These are phyloP conservation scores for Ichneumon xanthorius DNA, from an alignment of 2,888 invertebrate species.

Conservation along the genomic window DNA sequence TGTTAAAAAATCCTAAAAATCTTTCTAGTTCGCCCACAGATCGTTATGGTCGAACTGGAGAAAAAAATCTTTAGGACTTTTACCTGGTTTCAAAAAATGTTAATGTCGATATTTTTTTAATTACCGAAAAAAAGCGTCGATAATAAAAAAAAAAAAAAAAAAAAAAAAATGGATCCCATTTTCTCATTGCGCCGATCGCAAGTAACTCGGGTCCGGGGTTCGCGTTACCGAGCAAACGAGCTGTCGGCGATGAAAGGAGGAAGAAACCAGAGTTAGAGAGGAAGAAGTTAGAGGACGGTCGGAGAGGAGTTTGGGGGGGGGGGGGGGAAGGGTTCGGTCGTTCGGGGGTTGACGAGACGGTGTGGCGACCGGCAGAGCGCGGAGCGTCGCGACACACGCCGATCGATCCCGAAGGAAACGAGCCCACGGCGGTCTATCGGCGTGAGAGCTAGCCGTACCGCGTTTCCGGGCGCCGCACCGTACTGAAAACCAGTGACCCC, in stretches of 20 bases:
- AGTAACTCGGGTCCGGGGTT: conserved; percentile 38
- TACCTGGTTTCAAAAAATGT: not conserved
- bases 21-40: not conserved
- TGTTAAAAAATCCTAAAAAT: not conserved
- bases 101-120: no score
- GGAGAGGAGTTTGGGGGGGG: conserved; percentile 15
- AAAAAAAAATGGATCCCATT: not conserved
- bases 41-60: not conserved
- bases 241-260: not conserved
- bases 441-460: conserved; percentile 47
- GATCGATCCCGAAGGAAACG: conserved; percentile 67
- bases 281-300: conserved; percentile 6
- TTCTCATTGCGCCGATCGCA: conserved; percentile 12
- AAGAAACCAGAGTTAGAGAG: conserved; percentile 7
- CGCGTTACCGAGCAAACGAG: conserved; percentile 13
- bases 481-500: conserved; percentile 76
- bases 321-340: conserved; percentile 21
- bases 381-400: conserved; percentile 58
- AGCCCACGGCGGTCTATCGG: conserved; percentile 55
- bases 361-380: conserved; percentile 54
- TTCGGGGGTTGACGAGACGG: conserved; percentile 59
- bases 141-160: not conserved
- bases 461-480: conserved; percentile 51
- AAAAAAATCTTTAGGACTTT: not conserved
- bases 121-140: no score